Conservation (phyloP, 1,140 invertebrate genomes). For the Amphibalanus amphitrite region DNA sequence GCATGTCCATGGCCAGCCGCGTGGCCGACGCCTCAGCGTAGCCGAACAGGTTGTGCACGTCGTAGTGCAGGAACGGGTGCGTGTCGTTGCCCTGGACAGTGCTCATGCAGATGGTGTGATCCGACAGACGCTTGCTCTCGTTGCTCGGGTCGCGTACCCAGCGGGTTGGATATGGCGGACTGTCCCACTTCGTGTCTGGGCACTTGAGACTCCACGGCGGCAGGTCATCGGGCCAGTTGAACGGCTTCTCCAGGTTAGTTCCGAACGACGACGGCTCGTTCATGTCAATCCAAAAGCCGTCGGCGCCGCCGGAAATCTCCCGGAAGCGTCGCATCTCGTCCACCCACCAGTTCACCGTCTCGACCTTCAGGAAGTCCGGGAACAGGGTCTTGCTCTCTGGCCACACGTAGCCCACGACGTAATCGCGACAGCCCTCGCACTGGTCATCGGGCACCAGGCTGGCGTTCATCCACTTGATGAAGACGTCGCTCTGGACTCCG, state of each 20-base stretch:
- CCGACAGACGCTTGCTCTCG: slow-evolving; percentile 9
- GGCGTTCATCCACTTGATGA: slow-evolving; percentile 16
- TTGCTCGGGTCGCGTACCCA: slow-evolving; percentile 5
- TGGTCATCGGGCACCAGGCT: slow-evolving; percentile 16
- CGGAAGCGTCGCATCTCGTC: slow-evolving; percentile 16
- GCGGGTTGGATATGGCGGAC: slow-evolving; percentile 21
- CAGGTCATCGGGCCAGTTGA: slow-evolving; percentile 23
- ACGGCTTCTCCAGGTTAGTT: slow-evolving; percentile 26
- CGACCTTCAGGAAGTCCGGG: slow-evolving; percentile 17
- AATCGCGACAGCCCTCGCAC: slow-evolving; percentile 11
- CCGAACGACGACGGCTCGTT: slow-evolving; percentile 27
- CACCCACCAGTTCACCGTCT: slow-evolving; percentile 18
- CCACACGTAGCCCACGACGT: slow-evolving; percentile 17
- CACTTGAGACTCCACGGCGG: slow-evolving; percentile 21
- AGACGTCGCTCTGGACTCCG: slow-evolving; percentile 15
- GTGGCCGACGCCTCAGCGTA: slow-evolving; percentile 52
- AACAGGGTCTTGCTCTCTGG: slow-evolving; percentile 16
- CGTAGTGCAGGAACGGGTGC: slow-evolving; percentile 21
- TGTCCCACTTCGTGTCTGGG: slow-evolving; percentile 19
- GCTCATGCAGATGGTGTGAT: slow-evolving; percentile 17
- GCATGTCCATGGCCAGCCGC: slow-evolving; percentile 18
- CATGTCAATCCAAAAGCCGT: slow-evolving; percentile 23
- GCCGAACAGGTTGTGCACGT: slow-evolving; percentile 28
- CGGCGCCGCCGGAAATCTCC: slow-evolving; percentile 15
- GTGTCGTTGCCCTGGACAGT: slow-evolving; percentile 13